phyloP scores from a whole-genome alignment of 2,113 vertebrate species.

The Podarcis muralis region DNA sequence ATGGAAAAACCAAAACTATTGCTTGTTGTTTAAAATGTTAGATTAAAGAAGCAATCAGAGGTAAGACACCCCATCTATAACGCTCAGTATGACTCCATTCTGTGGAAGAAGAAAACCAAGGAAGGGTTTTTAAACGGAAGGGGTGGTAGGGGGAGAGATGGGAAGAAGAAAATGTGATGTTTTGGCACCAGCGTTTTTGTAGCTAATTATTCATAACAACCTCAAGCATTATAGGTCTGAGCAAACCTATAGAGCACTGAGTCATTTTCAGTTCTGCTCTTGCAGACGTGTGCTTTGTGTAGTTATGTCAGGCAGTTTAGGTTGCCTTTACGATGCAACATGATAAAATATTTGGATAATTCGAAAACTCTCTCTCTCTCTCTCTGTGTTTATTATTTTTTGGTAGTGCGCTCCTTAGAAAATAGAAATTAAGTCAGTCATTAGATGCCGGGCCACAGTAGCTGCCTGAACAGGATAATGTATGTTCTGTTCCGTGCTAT shows the following conservation, averaged over 20 bases:
- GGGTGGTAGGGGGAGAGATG: constrained; percentile 10
- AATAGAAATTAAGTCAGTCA: constrained; percentile 80
- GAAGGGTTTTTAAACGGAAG: constrained; percentile 37
- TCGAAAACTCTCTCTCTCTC: constrained; percentile 75
- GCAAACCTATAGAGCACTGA: constrained; percentile 44
- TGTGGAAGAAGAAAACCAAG: constrained; percentile 35
- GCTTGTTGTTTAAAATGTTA: constrained; percentile 53
- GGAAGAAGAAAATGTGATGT: constrained; percentile 4
- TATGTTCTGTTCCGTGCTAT: constrained; percentile 75
- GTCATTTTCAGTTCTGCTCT: constrained; percentile 41
- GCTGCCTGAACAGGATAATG: constrained; percentile 81
- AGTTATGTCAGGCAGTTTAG: constrained; percentile 59
- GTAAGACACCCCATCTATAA: constrained; percentile 23
- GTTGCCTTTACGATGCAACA: constrained; percentile 61
- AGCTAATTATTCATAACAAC: constrained; percentile 72
- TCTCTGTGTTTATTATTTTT: background rate
- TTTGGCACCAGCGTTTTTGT: constrained; percentile 32
- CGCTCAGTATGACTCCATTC: constrained; percentile 13
- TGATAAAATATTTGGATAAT: constrained; percentile 81
- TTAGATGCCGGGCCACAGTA: constrained; percentile 79
- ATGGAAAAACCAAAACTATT: constrained; percentile 63
- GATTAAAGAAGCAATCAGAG: constrained; percentile 60
- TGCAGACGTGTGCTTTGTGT: constrained; percentile 48
- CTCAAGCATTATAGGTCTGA: constrained; percentile 54
- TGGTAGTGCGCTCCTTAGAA: constrained; percentile 70